These are phyloP conservation scores for Mustela erminea DNA, from an alignment of 2,797 vertebrate species.

Conservation along the genomic window DNA sequence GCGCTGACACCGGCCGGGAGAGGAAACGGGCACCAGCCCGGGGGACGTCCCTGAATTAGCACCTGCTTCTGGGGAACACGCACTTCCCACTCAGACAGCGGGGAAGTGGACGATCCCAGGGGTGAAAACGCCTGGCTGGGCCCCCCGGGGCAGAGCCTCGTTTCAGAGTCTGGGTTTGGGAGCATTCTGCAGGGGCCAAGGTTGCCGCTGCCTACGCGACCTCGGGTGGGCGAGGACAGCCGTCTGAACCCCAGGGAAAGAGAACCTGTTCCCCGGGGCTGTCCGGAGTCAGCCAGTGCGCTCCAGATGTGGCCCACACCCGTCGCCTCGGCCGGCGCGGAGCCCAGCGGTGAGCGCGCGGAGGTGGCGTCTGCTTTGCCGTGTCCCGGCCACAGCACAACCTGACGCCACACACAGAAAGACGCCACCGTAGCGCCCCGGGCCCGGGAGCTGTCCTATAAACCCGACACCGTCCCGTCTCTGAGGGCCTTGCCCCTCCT, in stretches of 20 bases:
- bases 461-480: neutral
- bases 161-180: neutral
- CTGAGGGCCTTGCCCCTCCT: neutral
- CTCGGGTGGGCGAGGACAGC: neutral
- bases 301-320: neutral
- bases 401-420: neutral
- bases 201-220: rapidly evolving
- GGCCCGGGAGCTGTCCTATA: rapidly evolving
- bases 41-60: rapidly evolving
- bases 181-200: rapidly evolving
- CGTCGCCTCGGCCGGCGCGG: rapidly evolving
- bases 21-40: neutral
- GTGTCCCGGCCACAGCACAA: rapidly evolving
- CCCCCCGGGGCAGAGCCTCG: neutral
- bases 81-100: rapidly evolving
- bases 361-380: neutral
- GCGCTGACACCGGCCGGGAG: rapidly evolving
- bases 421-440: rapidly evolving
- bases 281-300: neutral
- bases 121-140: too few species aligned
- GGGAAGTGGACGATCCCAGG: rapidly evolving
- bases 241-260: neutral
- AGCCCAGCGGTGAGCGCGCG: rapidly evolving
- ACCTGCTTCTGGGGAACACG: neutral
- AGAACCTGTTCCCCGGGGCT: rapidly evolving